Evolutionary conservation across 2,113 vertebrate genomes (phyloP).

Genomic region (Numenius arquata): DNA sequence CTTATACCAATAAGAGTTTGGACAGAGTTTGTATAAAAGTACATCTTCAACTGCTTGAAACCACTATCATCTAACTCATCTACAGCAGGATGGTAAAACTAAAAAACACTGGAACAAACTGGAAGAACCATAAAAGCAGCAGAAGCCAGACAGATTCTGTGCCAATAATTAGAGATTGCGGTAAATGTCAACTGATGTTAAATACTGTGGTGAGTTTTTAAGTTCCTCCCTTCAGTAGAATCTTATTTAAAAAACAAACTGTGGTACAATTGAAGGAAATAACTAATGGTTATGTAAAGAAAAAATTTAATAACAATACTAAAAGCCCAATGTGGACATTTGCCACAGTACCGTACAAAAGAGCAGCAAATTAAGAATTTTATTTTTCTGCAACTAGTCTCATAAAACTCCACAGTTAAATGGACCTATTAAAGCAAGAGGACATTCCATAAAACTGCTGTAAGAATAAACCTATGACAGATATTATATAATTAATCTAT

Average conservation of each 20-base stretch:
- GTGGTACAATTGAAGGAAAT: slow-evolving; percentile 67
- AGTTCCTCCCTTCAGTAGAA: slow-evolving; percentile 59
- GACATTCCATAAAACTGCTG: not conserved
- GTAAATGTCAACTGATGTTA: slow-evolving; percentile 71
- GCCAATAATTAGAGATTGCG: slow-evolving; percentile 66
- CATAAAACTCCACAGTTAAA: not conserved
- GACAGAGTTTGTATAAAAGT: not conserved
- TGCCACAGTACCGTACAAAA: slow-evolving; percentile 29
- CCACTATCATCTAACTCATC: slow-evolving; percentile 25
- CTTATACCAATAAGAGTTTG: slow-evolving; percentile 6
- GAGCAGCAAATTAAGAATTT: not conserved
- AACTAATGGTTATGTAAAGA: slow-evolving; percentile 66
- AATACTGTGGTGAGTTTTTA: slow-evolving; percentile 60
- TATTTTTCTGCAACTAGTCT: not conserved
- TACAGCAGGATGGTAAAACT: slow-evolving; percentile 49
- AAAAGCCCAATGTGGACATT: slow-evolving; percentile 22
- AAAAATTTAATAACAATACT: slow-evolving; percentile 58
- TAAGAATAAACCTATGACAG: not conserved
- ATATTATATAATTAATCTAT: not conserved
- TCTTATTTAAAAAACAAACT: slow-evolving; percentile 60
- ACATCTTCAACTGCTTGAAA: slow-evolving; percentile 2
- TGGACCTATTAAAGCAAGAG: not conserved
- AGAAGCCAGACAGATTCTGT: slow-evolving; percentile 62
- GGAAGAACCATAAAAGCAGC: slow-evolving; percentile 61
- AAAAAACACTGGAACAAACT: slow-evolving; percentile 52